Evolutionary conservation across 2,113 vertebrate species (phyloP).

Genomic region (Xenotilapia longispinis): DNA sequence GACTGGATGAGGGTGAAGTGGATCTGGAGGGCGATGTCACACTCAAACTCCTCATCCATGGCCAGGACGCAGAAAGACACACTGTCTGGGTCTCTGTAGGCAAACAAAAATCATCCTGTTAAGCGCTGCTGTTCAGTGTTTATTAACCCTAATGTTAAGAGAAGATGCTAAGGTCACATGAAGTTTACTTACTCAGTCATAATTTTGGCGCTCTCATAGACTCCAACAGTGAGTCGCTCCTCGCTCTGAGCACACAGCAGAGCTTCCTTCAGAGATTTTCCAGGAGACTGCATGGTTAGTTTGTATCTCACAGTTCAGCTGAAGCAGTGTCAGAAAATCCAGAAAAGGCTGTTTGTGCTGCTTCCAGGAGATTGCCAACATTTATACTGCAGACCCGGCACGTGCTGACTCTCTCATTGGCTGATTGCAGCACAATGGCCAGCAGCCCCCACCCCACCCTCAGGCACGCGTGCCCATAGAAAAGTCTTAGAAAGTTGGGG

Average conservation of each 20-base stretch:
- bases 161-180: background rate
- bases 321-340: background rate
- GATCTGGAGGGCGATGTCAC: constrained; percentile 74
- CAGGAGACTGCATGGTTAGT: constrained; percentile 77
- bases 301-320: background rate
- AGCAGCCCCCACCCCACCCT: constrained; percentile 3
- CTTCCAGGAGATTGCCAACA: background rate
- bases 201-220: constrained; percentile 92
- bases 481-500: constrained; percentile 31
- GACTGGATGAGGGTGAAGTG: constrained; percentile 81
- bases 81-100: constrained; percentile 68
- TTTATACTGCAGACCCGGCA: constrained; percentile 63
- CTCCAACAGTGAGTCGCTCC: constrained; percentile 84
- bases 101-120: background rate
- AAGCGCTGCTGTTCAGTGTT: background rate
- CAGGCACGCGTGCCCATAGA: constrained; percentile 65
- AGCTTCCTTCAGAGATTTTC: constrained; percentile 84
- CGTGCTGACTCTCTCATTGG: constrained; percentile 66
- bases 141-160: background rate
- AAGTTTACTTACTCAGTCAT: constrained; percentile 87
- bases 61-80: constrained; percentile 73
- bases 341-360: constrained; percentile 8
- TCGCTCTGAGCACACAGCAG: constrained; percentile 81
- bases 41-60: constrained; percentile 63
- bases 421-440: constrained; percentile 41